phyloP scores from a whole-genome alignment of 2,888 invertebrate genomes.

The Aricia artaxerxes region DNA sequence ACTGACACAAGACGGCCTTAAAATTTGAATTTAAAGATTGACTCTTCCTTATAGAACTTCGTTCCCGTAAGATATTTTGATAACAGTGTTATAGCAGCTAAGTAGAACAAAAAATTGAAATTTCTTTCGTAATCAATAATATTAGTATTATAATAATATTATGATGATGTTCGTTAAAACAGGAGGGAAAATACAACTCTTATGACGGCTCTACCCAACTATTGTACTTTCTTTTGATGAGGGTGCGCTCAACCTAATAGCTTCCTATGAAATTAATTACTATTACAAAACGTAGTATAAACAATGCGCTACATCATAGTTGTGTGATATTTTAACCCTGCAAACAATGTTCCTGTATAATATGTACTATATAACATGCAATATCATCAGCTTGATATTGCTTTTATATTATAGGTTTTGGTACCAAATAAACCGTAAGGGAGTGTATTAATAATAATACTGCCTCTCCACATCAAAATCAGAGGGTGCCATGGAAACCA shows the following conservation, averaged over 20 bases:
- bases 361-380: not conserved
- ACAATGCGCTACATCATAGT: slow-evolving; percentile 24
- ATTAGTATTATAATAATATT: not conserved
- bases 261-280: slow-evolving; percentile 43
- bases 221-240: slow-evolving; percentile 45
- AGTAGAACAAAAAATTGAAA: not conserved
- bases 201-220: slow-evolving; percentile 54
- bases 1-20: too few species aligned
- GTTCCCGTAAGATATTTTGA: too few species aligned
- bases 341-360: not conserved
- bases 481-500: too few species aligned
- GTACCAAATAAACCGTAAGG: too few species aligned
- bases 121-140: not conserved
- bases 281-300: slow-evolving; percentile 44
- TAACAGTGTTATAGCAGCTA: too few species aligned
- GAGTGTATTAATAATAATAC: too few species aligned
- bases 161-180: slow-evolving; percentile 33
- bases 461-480: too few species aligned
- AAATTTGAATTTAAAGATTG: too few species aligned
- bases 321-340: not conserved
- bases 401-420: not conserved
- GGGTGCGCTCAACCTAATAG: slow-evolving; percentile 41
- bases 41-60: too few species aligned
- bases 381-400: not conserved
- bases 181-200: slow-evolving; percentile 45